A percentile compares a stretch with the other conserved stretches of the same genome.
Evolutionary conservation across 2,797 vertebrate species (phyloP).

Genomic region (Urocyon cinereoargenteus): DNA sequence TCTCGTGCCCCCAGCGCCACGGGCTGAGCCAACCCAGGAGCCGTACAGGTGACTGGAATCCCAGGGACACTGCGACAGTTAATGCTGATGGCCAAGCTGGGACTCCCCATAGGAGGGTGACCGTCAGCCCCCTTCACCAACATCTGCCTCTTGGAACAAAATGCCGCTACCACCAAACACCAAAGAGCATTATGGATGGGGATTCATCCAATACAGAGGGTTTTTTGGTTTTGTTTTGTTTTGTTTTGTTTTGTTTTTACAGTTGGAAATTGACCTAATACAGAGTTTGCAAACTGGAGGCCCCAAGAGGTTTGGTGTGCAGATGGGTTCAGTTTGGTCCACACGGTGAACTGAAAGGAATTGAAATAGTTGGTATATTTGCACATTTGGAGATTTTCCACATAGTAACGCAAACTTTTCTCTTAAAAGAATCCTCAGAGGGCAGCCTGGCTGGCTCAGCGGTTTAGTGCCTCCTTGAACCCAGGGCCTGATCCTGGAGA

Average conservation of each 20-base stretch:
- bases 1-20: background rate
- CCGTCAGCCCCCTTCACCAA: no score
- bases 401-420: background rate
- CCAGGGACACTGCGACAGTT: no score
- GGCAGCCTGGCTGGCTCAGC: no score
- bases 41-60: accelerated
- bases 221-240: no score
- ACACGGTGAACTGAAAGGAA: background rate
- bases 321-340: background rate
- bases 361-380: background rate
- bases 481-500: no score
- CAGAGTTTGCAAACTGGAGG: background rate
- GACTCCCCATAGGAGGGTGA: background rate
- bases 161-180: background rate
- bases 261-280: background rate
- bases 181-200: background rate
- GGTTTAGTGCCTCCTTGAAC: no score
- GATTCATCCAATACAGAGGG: background rate
- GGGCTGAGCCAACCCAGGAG: background rate
- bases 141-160: background rate
- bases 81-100: accelerated
- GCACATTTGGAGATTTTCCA: background rate
- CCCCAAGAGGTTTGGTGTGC: accelerated
- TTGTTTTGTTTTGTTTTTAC: background rate
- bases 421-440: background rate